Evolutionary conservation across 2,888 invertebrate genomes (phyloP).

Genomic region (Lycocerus yunnanus): DNA sequence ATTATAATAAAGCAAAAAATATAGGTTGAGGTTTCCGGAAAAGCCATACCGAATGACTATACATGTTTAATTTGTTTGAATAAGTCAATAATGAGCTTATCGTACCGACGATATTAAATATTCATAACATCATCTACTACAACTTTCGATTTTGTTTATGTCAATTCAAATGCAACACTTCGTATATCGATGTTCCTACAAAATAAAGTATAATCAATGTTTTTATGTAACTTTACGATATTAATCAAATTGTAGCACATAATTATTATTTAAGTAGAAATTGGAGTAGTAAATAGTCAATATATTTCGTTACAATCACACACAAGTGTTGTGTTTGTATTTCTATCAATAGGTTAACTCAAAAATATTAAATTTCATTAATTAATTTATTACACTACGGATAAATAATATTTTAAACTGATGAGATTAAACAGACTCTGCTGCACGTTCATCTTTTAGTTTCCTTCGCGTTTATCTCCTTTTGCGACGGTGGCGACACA

Average conservation of each 20-base stretch:
- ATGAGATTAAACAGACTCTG: too few relatives aligned
- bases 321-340: not conserved
- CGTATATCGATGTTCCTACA: not conserved
- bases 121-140: not conserved
- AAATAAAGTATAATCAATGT: not conserved
- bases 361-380: not conserved
- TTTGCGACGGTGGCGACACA: too few relatives aligned
- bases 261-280: not conserved
- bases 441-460: too few relatives aligned
- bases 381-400: too few relatives aligned
- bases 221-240: not conserved
- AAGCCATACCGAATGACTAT: not conserved
- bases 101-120: not conserved
- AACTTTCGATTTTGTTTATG: not conserved
- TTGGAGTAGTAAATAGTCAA: not conserved
- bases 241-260: not conserved
- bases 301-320: not conserved
- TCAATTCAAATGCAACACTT: not conserved
- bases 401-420: too few relatives aligned
- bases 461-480: too few relatives aligned
- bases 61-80: not conserved
- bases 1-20: not conserved
- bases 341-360: not conserved
- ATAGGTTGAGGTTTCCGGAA: not conserved
- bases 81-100: not conserved